phyloP scores from a whole-genome alignment of 1,140 invertebrate species.

The Hydropsyche tenuis region DNA sequence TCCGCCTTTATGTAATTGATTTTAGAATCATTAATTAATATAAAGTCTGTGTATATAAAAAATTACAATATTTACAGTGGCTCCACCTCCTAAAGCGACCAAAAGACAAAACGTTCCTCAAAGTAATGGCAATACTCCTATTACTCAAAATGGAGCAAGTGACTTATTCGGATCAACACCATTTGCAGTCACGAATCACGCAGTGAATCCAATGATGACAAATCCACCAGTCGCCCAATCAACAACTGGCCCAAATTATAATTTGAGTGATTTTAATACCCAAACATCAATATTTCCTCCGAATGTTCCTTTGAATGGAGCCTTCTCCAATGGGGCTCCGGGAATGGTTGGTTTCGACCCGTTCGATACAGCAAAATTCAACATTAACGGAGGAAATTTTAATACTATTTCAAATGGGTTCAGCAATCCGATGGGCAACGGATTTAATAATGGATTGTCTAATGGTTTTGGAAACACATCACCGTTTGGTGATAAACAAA shows the following conservation, averaged over 20 bases:
- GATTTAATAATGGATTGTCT: constrained; percentile 49
- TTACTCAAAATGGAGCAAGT: constrained; percentile 56
- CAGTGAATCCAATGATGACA: constrained; percentile 30
- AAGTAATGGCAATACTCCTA: constrained; percentile 56
- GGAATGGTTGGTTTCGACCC: constrained; percentile 64
- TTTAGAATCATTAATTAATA: too few species aligned
- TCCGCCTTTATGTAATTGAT: constrained; percentile 68
- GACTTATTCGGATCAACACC: constrained; percentile 75
- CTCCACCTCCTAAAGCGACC: constrained; percentile 78
- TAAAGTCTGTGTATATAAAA: neutral
- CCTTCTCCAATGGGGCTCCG: constrained; percentile 52
- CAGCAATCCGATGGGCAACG: constrained; percentile 55
- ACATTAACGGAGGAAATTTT: constrained; percentile 26
- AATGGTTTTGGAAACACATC: constrained; percentile 53
- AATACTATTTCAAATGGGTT: constrained; percentile 54
- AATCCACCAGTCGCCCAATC: constrained; percentile 22
- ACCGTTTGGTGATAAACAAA: constrained; percentile 59
- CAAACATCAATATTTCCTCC: constrained; percentile 56
- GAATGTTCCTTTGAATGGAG: constrained; percentile 49
- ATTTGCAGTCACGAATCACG: constrained; percentile 56
- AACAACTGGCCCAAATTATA: constrained; percentile 57
- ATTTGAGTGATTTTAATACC: constrained; percentile 60
- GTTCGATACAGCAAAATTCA: constrained; percentile 84
- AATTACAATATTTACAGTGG: constrained; percentile 65
- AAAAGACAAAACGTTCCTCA: constrained; percentile 64